Evolutionary conservation across 2,797 vertebrate species (phyloP).

Genomic region (Borostomias antarcticus): DNA sequence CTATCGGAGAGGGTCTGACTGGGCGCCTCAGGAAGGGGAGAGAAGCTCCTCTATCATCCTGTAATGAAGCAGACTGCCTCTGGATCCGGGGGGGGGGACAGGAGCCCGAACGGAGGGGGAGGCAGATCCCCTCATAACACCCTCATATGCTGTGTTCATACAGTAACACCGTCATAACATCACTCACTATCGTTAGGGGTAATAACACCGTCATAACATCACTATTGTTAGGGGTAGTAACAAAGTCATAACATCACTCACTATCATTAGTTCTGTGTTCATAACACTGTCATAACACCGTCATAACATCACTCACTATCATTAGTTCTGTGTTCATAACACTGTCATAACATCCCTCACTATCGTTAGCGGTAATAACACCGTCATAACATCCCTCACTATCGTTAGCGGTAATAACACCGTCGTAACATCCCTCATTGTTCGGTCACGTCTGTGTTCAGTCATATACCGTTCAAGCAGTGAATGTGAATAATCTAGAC

Average conservation of each 20-base stretch:
- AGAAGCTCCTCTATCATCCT: constrained; percentile 68
- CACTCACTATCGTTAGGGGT: constrained; percentile 44
- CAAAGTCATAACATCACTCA: no score
- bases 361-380: no score
- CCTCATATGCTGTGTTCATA: no score
- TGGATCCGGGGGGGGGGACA: constrained; percentile 44
- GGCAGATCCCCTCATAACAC: constrained; percentile 52
- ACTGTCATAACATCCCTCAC: no score
- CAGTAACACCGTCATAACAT: constrained; percentile 43
- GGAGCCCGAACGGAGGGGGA: constrained; percentile 45
- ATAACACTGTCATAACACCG: constrained; percentile 48
- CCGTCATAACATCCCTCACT: constrained; percentile 48
- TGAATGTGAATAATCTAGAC: no score
- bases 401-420: no score
- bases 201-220: constrained; percentile 37
- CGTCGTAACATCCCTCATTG: no score
- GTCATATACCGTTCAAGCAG: no score
- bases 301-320: constrained; percentile 46
- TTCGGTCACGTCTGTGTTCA: no score
- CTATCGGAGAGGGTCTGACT: constrained; percentile 67
- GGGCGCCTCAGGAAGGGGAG: constrained; percentile 55
- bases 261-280: no score
- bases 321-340: no score
- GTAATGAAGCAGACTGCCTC: constrained; percentile 62
- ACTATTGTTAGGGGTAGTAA: no score